Evolutionary conservation across 2,797 vertebrate genomes (phyloP).

Genomic region (Pseudochirops cupreus): DNA sequence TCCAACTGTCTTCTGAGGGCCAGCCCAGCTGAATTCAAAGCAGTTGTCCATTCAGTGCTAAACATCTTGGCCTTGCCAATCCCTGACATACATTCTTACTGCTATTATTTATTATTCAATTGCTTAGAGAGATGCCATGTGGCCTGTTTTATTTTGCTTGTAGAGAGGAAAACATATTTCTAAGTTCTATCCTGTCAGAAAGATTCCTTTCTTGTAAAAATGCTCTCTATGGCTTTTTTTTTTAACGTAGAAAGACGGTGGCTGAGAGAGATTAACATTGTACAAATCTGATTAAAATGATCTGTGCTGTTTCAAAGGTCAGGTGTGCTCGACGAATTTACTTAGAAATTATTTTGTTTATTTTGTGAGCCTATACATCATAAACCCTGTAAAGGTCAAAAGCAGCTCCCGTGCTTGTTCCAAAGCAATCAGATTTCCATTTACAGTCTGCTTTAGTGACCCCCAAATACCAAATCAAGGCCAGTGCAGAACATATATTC

Average conservation of each 20-base stretch:
- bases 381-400: conserved; percentile 86
- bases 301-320: conserved; percentile 87
- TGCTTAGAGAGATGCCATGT: conserved; percentile 58
- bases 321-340: conserved; percentile 83
- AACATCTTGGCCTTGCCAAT: not conserved
- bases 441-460: conserved; percentile 78
- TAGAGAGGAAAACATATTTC: conserved; percentile 37
- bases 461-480: conserved; percentile 66
- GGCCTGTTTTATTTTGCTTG: conserved; percentile 37
- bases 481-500: conserved; percentile 67
- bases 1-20: not conserved
- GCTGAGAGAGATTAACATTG: conserved; percentile 80
- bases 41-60: not conserved
- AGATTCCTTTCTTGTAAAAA: conserved; percentile 60
- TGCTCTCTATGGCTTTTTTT: conserved; percentile 72
- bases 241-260: conserved; percentile 69
- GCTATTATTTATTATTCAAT: conserved; percentile 33
- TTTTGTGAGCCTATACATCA: conserved; percentile 85
- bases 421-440: conserved; percentile 80
- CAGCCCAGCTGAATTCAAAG: not conserved
- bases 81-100: not conserved
- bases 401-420: conserved; percentile 83
- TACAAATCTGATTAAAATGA: conserved; percentile 87
- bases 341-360: conserved; percentile 89
- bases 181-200: conserved; percentile 58